Conservation (phyloP, 2,797 vertebrate species). For the Ciconia nigra region DNA sequence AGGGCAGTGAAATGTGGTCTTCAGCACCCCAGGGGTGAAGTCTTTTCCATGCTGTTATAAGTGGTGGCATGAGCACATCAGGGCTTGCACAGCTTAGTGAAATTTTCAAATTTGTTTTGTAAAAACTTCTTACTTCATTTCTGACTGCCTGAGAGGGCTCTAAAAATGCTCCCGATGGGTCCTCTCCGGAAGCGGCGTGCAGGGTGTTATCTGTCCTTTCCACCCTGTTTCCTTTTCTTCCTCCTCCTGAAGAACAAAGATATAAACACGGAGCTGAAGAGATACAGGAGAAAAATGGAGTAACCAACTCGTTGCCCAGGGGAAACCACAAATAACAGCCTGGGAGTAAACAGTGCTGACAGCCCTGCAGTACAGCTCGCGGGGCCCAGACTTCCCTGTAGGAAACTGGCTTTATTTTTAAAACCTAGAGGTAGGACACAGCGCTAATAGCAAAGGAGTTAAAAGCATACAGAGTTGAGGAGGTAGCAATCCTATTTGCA, state of each 20-base stretch:
- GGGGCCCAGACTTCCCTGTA: neutral
- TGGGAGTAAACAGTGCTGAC: neutral
- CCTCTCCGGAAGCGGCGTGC: neutral
- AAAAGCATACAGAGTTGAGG: neutral
- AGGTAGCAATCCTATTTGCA: neutral
- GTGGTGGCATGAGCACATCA: fast-evolving
- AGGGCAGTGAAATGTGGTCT: neutral
- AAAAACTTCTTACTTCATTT: neutral
- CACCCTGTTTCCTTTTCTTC: constrained; percentile 22
- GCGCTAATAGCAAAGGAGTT: neutral
- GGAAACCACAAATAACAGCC: constrained; percentile 50
- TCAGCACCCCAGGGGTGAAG: neutral
- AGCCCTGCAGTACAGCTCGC: fast-evolving
- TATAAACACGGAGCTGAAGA: neutral
- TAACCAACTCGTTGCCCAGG: neutral
- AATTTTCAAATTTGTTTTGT: neutral
- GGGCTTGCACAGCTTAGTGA: neutral
- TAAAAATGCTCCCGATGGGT: fast-evolving
- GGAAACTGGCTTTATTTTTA: neutral
- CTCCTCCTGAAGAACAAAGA: constrained; percentile 17
- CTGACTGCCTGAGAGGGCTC: neutral
- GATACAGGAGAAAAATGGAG: neutral
- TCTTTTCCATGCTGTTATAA: neutral
- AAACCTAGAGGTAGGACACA: neutral
- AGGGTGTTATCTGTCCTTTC: constrained; percentile 36